Conservation (phyloP, 2,888 invertebrate species). For the Dynastes grantii region DNA sequence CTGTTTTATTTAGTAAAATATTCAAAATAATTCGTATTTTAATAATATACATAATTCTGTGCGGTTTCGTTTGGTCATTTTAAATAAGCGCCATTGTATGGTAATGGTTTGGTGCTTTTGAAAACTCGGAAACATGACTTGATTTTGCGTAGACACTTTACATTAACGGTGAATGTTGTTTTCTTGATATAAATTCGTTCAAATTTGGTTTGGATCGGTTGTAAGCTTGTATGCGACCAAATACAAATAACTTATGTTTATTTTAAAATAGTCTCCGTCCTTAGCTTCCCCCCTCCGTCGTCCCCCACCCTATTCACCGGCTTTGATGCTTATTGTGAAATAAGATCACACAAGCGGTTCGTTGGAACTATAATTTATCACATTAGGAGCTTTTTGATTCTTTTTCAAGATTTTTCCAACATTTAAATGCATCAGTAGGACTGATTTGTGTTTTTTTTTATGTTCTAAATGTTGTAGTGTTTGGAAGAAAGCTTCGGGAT, state of each 20-base stretch:
- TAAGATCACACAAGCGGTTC: constrained; percentile 45
- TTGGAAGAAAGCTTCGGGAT: too few relatives aligned
- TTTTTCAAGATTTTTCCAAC: constrained; percentile 7
- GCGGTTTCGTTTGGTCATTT: constrained; percentile 63
- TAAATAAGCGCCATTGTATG: constrained; percentile 63
- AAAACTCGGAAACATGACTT: constrained; percentile 60
- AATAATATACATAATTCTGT: constrained; percentile 65
- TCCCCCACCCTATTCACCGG: neutral
- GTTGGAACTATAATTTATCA: constrained; percentile 48
- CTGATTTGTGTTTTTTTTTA: neutral
- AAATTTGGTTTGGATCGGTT: constrained; percentile 52
- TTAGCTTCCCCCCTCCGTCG: neutral
- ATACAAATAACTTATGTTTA: constrained; percentile 53
- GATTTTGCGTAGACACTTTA: constrained; percentile 59
- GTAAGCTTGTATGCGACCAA: constrained; percentile 53
- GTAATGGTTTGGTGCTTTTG: constrained; percentile 60
- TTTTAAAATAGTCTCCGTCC: constrained; percentile 40
- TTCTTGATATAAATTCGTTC: constrained; percentile 50
- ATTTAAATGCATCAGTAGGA: neutral
- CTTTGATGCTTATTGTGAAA: constrained; percentile 40
- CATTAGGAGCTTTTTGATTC: constrained; percentile 31
- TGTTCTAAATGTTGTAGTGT: too few relatives aligned
- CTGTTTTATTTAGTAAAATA: constrained; percentile 65
- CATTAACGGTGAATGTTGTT: constrained; percentile 57
- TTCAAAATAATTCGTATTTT: constrained; percentile 65